Percentiles rank a stretch among this genome's conserved stretches.
Evolutionary conservation across 2,797 vertebrate species (phyloP).

Genomic region (Dicrostonyx torquatus): DNA sequence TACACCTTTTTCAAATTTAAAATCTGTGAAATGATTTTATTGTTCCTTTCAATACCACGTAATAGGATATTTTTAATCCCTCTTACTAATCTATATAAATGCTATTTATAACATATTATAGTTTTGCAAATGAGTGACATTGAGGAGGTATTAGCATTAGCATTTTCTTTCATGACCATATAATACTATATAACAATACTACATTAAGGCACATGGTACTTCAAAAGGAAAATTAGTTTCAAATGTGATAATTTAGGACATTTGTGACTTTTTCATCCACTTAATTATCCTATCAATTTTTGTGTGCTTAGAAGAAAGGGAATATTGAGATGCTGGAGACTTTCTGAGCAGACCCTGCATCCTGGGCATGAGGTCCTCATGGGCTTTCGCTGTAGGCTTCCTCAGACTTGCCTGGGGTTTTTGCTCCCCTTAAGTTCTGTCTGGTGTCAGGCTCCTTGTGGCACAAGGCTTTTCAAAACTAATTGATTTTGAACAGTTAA

Average conservation of each 20-base stretch:
- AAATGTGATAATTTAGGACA: neutral
- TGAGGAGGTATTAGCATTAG: conserved; percentile 29
- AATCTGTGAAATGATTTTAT: neutral
- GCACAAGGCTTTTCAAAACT: conserved; percentile 5
- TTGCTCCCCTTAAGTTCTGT: neutral
- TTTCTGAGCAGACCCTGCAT: conserved; percentile 43
- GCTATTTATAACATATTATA: neutral
- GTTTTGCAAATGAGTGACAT: conserved; percentile 48
- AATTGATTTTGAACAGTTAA: conserved; percentile 61
- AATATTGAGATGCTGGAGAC: neutral
- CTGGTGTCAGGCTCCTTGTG: neutral
- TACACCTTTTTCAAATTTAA: conserved; percentile 13
- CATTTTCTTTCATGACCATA: conserved; percentile 28
- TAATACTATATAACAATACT: neutral
- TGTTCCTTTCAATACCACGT: neutral
- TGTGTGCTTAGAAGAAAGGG: neutral
- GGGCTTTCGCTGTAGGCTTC: neutral
- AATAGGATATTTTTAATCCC: conserved; percentile 12
- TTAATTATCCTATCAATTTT: neutral
- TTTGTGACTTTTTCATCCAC: neutral
- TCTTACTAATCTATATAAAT: neutral
- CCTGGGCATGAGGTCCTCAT: neutral
- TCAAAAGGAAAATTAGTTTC: neutral
- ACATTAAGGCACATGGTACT: neutral
- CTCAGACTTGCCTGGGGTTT: conserved; percentile 2